These are phyloP conservation scores for Bombus ignitus DNA, from an alignment of 1,140 invertebrate species.

Conservation along the genomic window DNA sequence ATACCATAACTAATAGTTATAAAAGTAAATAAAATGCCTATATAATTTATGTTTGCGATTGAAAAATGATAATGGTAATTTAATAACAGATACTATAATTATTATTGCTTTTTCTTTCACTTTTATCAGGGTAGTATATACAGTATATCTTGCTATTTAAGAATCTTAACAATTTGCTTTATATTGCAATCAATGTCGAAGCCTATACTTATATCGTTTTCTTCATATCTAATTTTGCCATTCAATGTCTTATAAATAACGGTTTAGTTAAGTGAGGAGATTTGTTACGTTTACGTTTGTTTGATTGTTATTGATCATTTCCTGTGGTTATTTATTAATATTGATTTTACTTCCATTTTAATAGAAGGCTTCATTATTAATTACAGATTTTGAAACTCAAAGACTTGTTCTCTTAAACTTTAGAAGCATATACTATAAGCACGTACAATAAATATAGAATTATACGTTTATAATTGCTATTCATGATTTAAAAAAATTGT, in stretches of 20 bases:
- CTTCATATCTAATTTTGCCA: conserved; percentile 20
- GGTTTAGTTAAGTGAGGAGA: not conserved
- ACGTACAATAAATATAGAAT: conserved; percentile 58
- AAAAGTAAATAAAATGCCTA: conserved; percentile 59
- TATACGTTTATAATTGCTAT: conserved; percentile 51
- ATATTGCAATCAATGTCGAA: conserved; percentile 35
- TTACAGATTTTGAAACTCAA: conserved; percentile 47
- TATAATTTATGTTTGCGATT: conserved; percentile 70
- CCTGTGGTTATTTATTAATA: conserved; percentile 4
- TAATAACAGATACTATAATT: conserved; percentile 64
- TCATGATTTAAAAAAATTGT: conserved; percentile 15
- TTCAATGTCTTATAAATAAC: not conserved
- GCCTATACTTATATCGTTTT: conserved; percentile 21
- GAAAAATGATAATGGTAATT: conserved; percentile 67
- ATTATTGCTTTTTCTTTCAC: conserved; percentile 61
- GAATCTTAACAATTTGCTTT: conserved; percentile 41
- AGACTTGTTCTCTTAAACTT: conserved; percentile 51
- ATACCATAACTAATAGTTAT: conserved; percentile 60
- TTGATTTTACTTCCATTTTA: conserved; percentile 22
- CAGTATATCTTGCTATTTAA: conserved; percentile 49
- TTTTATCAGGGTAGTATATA: conserved; percentile 65
- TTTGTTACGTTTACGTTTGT: conserved; percentile 9
- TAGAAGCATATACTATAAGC: conserved; percentile 45
- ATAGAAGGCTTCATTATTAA: conserved; percentile 45
- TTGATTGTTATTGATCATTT: not conserved